Evolutionary conservation across 1,140 invertebrate genomes (phyloP).

Genomic region (Diuraphis noxia): DNA sequence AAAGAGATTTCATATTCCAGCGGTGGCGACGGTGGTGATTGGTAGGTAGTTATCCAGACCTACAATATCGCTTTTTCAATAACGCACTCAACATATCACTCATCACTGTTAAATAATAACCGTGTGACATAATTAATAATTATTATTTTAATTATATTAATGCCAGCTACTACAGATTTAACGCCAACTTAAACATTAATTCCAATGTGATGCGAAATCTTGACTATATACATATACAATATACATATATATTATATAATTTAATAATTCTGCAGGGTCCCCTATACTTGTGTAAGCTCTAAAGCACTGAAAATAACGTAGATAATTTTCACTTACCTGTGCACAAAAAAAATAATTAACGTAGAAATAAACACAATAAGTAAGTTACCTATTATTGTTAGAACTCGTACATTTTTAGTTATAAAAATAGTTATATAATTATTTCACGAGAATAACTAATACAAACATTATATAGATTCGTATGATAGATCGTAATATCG

Average conservation of each 20-base stretch:
- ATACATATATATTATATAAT: no score
- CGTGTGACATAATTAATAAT: conserved; percentile 5
- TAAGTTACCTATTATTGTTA: no score
- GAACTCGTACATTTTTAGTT: neutral
- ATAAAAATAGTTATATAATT: no score
- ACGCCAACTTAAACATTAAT: neutral
- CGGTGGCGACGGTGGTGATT: neutral
- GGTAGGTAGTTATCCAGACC: neutral
- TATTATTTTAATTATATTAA: neutral
- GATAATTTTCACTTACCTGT: neutral
- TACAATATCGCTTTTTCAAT: neutral
- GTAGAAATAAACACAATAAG: neutral
- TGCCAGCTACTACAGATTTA: neutral
- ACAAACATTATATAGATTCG: no score
- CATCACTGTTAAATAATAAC: neutral
- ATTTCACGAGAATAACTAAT: neutral
- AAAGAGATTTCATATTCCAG: neutral
- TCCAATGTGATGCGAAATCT: neutral
- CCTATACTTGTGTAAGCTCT: neutral
- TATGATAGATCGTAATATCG: no score
- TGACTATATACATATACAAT: no score
- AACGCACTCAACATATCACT: neutral
- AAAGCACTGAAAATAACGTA: neutral
- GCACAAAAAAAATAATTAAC: neutral
- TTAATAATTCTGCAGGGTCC: neutral